Evolutionary conservation across 1,140 invertebrate species (phyloP).

Genomic region (Drosophila nigrodunni): DNA sequence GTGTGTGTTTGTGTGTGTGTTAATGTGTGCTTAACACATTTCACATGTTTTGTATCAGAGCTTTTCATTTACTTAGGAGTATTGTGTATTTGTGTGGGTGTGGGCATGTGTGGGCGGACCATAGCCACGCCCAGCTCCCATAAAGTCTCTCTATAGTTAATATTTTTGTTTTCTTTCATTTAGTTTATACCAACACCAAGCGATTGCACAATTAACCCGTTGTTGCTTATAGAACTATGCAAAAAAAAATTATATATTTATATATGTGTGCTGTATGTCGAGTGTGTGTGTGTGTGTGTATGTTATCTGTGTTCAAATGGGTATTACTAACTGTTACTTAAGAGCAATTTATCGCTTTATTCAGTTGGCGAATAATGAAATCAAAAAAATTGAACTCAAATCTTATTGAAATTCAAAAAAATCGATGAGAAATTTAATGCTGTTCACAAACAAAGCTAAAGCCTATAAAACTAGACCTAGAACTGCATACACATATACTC

Average conservation of each 20-base stretch:
- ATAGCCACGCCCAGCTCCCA: constrained; percentile 7
- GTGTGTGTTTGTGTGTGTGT: constrained; percentile 32
- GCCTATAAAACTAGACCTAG: constrained; percentile 33
- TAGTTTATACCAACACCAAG: constrained; percentile 78
- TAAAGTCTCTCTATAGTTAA: not conserved
- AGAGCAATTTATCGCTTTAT: constrained; percentile 14
- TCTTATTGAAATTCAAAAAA: constrained; percentile 9
- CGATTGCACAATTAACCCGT: constrained; percentile 85
- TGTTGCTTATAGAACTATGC: constrained; percentile 75
- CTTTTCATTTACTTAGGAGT: not conserved
- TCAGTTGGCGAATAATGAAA: constrained; percentile 11
- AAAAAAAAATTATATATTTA: constrained; percentile 60
- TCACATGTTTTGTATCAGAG: constrained; percentile 15
- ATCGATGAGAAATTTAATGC: constrained; percentile 21
- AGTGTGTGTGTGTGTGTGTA: constrained; percentile 18
- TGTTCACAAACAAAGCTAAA: constrained; percentile 60
- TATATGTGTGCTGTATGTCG: not conserved
- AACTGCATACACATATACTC: constrained; percentile 21
- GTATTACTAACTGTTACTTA: constrained; percentile 11
- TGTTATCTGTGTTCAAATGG: constrained; percentile 9
- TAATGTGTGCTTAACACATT: constrained; percentile 22
- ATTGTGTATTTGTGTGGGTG: too few species aligned
- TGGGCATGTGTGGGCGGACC: too few species aligned
- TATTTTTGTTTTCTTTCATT: constrained; percentile 16
- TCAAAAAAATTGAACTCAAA: constrained; percentile 5